Evolutionary conservation across 2,888 invertebrate genomes (phyloP), one percentile per base, ranked within the genome.

Genomic region (Luperina testacea): DNA sequence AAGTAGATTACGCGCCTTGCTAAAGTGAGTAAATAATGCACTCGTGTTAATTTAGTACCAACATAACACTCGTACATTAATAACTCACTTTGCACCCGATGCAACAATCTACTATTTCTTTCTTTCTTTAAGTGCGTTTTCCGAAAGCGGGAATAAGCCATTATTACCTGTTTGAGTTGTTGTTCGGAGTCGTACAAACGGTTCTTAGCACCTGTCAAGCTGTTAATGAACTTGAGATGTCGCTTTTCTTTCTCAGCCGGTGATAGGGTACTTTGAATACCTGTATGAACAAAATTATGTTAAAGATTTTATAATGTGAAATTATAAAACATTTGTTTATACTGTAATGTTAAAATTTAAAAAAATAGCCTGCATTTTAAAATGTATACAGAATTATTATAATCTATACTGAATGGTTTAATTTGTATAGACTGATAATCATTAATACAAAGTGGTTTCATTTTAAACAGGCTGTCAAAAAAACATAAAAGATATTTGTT

Each of bases 191-290:
- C 88, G 7, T 79, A 78, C 32, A 94, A 70, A 2, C 85, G 89
- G 5, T 88, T 88, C 69, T 88, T 90, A 2, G 90, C 88, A 0
- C 79, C 84, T 0, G 90, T 75, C 24, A 90, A 61, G 1, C 89
- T 89, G n/a, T 84, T 89, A 0, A 90, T 78, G 53, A 93, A 93
- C 64, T 92, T 88, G 5, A 92, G 82, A 5, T 90, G 90, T 6
- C 89, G 88, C 45, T 84, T 83, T 68, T 91, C 90, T 72, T 87
- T 79, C 20, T 82, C 69, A 27, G 75, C 74, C 0, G 79, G 72
- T 0, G 74, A 53, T 13, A 32, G 8, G 1, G 20, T 27, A 24
- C 59, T 42, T 13, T 42, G 53, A 15, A 59, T 15, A 59, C 32
- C 84, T 83, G 73, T 8, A 6, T 17, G 1, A 38, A 6, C 15